Evolutionary conservation across 2,888 invertebrate genomes (phyloP), one percentile per base, ranked within the genome.

Genomic region (Pollenia amentaria): DNA sequence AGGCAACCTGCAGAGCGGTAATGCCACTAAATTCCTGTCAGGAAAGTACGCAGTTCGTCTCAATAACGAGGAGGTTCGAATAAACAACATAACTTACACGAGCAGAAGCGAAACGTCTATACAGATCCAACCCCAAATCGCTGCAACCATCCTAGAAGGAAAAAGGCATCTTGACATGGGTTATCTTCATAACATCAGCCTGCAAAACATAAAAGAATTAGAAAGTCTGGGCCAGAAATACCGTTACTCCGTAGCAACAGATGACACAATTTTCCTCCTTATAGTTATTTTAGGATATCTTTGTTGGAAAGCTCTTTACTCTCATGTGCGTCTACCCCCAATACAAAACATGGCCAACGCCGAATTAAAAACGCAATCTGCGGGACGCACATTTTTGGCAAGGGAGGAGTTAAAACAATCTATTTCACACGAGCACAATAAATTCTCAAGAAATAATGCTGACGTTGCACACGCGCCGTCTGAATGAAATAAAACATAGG

Each of bases 161-260:
- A 46, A 29, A n/a, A 21, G 67, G 46, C 67, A 48, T 14, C 67
- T 67, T 67, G 67, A 67, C 67, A 60, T 60, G n/a, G 60, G 38
- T 9, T 40, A 60, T 60, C 29, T 60, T n/a, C 38, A 60, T n/a
- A 67, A 67, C 29, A 29, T 48, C 29, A 67, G 67, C 29, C 48
- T 48, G 10, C 67, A 67, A 67, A 67, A 48, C 18, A 67, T 67
- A 48, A 48, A n/a, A 46, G 29, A 67, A 10, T n/a, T 67, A 46
- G n/a, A 67, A 67, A 48, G 16, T n/a, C 48, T 67, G n/a, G 48
- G 14, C n/a, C 29, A 14, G 10, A 67, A 14, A 48, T 48, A 67
- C 67, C 48, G 6, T 40, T 67, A 67, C 46, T 48, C 14, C 8
- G n/a, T 48, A 67, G n/a, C n/a, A 29, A 29, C 29, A 29, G 29